Evolutionary conservation across 2,797 vertebrate genomes (phyloP).

Genomic region (Sebastiscus tertius): DNA sequence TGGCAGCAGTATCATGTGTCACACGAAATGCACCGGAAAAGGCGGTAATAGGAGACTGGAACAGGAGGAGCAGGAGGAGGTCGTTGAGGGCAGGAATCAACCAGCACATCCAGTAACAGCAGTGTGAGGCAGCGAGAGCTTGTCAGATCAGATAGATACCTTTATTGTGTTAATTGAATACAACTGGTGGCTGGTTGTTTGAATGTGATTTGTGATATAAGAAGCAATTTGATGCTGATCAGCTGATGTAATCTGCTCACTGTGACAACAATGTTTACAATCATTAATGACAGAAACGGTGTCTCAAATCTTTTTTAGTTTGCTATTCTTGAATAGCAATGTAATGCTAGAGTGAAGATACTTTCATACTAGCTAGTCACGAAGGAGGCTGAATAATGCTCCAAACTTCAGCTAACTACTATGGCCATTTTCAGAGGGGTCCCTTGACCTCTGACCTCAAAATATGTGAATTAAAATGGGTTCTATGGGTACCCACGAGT

Average conservation of each 20-base stretch:
- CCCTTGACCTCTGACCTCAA: too few species aligned
- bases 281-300: background rate
- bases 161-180: background rate
- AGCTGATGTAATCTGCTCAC: background rate
- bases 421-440: too few species aligned
- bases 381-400: too few species aligned
- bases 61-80: constrained; percentile 23
- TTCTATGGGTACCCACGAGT: too few species aligned
- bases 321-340: too few species aligned
- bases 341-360: too few species aligned
- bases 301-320: too few species aligned
- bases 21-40: constrained; percentile 15
- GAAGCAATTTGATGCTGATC: constrained; percentile 7
- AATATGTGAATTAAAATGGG: too few species aligned
- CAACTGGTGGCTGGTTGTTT: background rate
- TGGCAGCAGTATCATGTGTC: constrained; percentile 17
- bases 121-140: constrained; percentile 9
- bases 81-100: constrained; percentile 25
- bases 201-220: background rate
- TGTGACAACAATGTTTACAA: background rate
- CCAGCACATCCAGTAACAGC: background rate
- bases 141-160: constrained; percentile 8
- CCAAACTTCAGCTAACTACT: too few species aligned
- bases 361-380: too few species aligned
- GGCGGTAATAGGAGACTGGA: constrained; percentile 33